phyloP scores from a whole-genome alignment of 2,113 vertebrate genomes.

The Stegostoma tigrinum region DNA sequence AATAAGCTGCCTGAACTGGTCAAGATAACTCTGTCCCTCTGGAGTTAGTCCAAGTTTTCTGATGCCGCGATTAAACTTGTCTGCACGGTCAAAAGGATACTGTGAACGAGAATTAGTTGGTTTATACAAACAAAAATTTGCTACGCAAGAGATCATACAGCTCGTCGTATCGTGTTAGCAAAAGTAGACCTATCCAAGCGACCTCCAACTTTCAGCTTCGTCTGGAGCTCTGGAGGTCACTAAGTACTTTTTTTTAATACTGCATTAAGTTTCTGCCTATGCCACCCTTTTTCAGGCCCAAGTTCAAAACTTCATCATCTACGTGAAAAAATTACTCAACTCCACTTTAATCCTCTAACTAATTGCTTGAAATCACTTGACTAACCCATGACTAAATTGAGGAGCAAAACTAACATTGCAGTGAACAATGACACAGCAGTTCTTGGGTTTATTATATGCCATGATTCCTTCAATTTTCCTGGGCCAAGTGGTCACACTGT shows the following conservation, averaged over 20 bases:
- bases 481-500: not conserved
- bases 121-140: not conserved
- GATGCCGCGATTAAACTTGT: conserved; percentile 98
- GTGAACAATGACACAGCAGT: not conserved
- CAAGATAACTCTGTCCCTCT: conserved; percentile 94
- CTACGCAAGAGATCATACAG: not conserved
- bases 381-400: not conserved
- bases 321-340: not conserved
- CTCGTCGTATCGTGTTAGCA: not conserved
- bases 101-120: conserved; percentile 48
- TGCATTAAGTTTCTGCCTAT: not conserved
- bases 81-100: conserved; percentile 96
- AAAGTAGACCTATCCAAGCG: not conserved
- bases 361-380: not conserved
- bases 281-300: not conserved
- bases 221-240: not conserved
- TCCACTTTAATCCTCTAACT: not conserved
- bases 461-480: not conserved
- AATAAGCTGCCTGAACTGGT: conserved; percentile 96
- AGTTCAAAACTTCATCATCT: not conserved
- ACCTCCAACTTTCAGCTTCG: not conserved
- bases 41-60: conserved; percentile 93
- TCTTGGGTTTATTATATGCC: not conserved
- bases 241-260: not conserved
- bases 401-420: not conserved